Evolutionary conservation across 2,888 invertebrate species (phyloP), one percentile per base, ranked within the genome.

Genomic region (Vanessa cardui): DNA sequence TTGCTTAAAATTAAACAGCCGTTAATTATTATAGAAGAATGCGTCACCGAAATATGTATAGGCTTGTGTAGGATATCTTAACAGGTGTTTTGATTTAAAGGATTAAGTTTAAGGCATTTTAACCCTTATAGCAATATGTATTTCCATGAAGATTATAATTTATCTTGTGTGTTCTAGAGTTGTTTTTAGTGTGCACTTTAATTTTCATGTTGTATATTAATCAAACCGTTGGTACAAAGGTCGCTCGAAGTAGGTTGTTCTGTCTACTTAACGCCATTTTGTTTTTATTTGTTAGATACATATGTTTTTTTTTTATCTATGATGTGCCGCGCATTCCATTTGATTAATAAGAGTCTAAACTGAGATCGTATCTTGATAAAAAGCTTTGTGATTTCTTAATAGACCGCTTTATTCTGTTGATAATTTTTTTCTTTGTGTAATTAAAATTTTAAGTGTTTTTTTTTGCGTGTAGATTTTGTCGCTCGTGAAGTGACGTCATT

Each of bases 201-300:
- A 26, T 1, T n/a, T 47, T 54, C 2, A 33, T 39, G 3, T 15
- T n/a, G 31, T 3, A n/a, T 39, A 33, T 33, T 33, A n/a, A 20
- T n/a, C 16, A n/a, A 6, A 2, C 12, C 15, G 26, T 6, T 26
- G 16, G 16, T 31, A 5, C 33, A n/a, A 65, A 65, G 69, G 67
- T 49, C 77, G 69, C 46, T 77, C 74, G 74, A 76, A 75, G 76
- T 75, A 76, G 59, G 52, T 70, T 74, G 74, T 74, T 76, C 79
- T 81, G 83, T 85, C 90, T 89, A 89, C 89, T 90, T 90, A 90
- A 87, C 83, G 80, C 82, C 81, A 87, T 90, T 90, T 91, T 90
- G 89, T 90, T 90, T 86, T 89, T 89, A 87, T 91, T 90, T 82
- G 81, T 82, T 77, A 78, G 81, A 79, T 85, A 87, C 87, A 87